A percentile compares a stretch with the other conserved stretches of the same genome.
Conservation (phyloP, 2,888 invertebrate genomes). For the Tiliacea citrago region DNA sequence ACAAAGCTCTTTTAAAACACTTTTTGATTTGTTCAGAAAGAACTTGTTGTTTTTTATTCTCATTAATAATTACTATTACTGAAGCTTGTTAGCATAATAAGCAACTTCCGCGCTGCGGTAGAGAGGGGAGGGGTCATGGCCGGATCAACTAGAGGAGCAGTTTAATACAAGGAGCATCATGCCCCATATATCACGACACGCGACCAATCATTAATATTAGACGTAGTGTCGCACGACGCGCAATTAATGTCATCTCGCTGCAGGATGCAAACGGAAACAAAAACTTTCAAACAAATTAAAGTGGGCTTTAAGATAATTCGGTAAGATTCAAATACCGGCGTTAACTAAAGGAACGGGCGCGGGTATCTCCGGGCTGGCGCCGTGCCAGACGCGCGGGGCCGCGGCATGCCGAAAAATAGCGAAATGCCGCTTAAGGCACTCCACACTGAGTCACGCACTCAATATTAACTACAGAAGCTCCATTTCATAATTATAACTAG, state of each 20-base stretch:
- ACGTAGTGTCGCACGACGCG: slow-evolving; percentile 54
- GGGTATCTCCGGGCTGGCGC: slow-evolving; percentile 19
- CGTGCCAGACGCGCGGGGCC: slow-evolving; percentile 22
- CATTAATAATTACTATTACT: background rate
- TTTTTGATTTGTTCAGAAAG: too few relatives aligned
- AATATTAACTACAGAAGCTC: slow-evolving; percentile 7
- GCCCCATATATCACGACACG: slow-evolving; percentile 45
- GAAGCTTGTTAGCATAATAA: background rate
- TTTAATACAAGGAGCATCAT: slow-evolving; percentile 9
- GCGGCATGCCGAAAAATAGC: slow-evolving; percentile 34
- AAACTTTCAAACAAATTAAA: slow-evolving; percentile 22
- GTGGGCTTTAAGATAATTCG: slow-evolving; percentile 22
- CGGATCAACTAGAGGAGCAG: background rate
- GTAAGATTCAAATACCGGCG: slow-evolving; percentile 34
- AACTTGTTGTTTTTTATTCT: background rate
- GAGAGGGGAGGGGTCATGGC: background rate
- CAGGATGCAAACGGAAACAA: slow-evolving; percentile 15
- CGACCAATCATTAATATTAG: slow-evolving; percentile 63
- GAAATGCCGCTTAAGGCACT: slow-evolving; percentile 23
- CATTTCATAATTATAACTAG: background rate
- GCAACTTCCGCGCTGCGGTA: background rate
- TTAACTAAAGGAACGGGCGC: slow-evolving; percentile 18
- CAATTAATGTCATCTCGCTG: slow-evolving; percentile 61
- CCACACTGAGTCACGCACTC: slow-evolving; percentile 27
- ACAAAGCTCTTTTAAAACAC: background rate